Evolutionary conservation across 2,797 vertebrate genomes (phyloP).

Genomic region (Hemibagrus guttatus): DNA sequence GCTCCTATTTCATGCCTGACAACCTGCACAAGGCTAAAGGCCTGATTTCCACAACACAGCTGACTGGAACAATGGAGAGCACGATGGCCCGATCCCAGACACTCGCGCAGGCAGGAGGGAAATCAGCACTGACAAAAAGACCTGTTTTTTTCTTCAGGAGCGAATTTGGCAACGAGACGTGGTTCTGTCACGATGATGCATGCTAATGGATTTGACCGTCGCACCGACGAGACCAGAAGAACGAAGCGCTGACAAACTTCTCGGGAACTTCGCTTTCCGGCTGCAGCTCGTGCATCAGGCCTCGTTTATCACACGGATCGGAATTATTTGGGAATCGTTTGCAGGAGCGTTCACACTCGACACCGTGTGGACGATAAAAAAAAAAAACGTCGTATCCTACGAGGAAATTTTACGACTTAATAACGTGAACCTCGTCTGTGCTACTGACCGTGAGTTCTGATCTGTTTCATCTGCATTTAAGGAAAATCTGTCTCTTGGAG

Average conservation of each 20-base stretch:
- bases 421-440: not conserved
- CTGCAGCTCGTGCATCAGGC: not conserved
- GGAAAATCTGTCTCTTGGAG: too few relatives aligned
- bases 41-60: constrained; percentile 2
- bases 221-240: not conserved
- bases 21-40: constrained; percentile 24
- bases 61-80: not conserved
- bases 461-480: too few relatives aligned
- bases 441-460: not conserved
- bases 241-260: not conserved
- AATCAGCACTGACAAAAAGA: not conserved
- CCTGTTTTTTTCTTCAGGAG: not conserved
- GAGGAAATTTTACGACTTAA: not conserved
- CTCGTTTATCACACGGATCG: not conserved
- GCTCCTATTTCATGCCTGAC: constrained; percentile 41
- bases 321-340: too few relatives aligned
- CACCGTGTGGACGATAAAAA: too few relatives aligned
- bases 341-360: not conserved
- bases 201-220: constrained; percentile 3
- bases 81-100: not conserved
- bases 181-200: constrained; percentile 9
- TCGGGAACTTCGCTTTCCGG: not conserved
- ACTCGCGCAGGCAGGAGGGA: not conserved
- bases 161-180: not conserved
- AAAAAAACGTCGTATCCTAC: too few relatives aligned